Base-by-base conservation (phyloP, 1,140 invertebrate species). In the Microplitis demolitor region DNA sequence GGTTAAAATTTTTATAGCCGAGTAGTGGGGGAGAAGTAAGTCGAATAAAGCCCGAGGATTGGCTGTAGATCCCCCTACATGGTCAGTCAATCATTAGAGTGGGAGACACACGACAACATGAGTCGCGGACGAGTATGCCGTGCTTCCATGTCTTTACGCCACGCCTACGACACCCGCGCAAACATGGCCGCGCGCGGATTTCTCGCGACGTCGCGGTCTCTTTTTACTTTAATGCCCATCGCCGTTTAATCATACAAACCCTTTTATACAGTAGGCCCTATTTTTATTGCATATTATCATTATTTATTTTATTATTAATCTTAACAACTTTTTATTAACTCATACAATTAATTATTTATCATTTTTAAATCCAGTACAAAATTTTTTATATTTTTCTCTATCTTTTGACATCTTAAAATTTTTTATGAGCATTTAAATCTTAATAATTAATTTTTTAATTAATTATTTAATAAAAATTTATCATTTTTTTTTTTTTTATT, bases 81-180 rank as follows among this genome's bases (percentile, higher is more conserved):
- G 61, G 24, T 8, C 61, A 6, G 39, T 64, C n/a, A 71, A 37
- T 66, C 33, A 37, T 51, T 11, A 14, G 37, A 50, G 73, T 79
- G 82, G 83, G 82, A 82, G 74, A 66, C 13, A 37, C 53, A 51
- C 35, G 14, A 64, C 51, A 37, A 66, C 70, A 37, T 35, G 50
- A 72, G 62, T 72, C 70, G 62, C 53, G 51, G 53, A 66, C 53
- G 70, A 72, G 14, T 58, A 31, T 72, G 35, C 33, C 51, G 70
- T 51, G 62, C 51, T 72, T n/a, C 62, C 63, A 60, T 60, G 63
- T 37, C 62, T 24, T 50, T 66, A 74, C 78, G 82, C 81, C 84
- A 85, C 85, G 86, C 86, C 86, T 82, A 85, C 84, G 66, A 70
- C 82, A 78, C 74, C 82, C 84, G 86, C 85, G 86, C 85, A 87